phyloP scores from a whole-genome alignment of 1,140 invertebrate genomes.

The Pseudachorutes palmiensis region DNA sequence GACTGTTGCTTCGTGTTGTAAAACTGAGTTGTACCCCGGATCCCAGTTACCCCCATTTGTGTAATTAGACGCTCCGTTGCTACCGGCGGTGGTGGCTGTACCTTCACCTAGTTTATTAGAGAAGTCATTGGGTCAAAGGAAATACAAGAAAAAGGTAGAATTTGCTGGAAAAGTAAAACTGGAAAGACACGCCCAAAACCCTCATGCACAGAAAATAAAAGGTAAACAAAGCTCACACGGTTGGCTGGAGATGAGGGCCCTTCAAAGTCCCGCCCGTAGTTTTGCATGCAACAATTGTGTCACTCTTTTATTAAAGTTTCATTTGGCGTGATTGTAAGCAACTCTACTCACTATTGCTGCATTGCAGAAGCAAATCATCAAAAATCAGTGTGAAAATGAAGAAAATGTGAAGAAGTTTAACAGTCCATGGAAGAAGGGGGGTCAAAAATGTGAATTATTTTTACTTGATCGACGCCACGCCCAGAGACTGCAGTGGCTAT shows the following conservation, averaged over 20 bases:
- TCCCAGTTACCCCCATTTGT: conserved; percentile 48
- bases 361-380: neutral
- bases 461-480: conserved; percentile 37
- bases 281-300: too few species aligned
- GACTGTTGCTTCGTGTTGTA: conserved; percentile 40
- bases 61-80: conserved; percentile 42
- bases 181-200: too few species aligned
- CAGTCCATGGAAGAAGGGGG: conserved; percentile 25
- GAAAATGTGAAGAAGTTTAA: neutral
- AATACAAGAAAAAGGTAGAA: too few species aligned
- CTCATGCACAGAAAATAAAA: too few species aligned
- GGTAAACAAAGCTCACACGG: too few species aligned
- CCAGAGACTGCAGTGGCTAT: conserved; percentile 39
- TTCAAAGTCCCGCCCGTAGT: too few species aligned
- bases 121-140: too few species aligned
- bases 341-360: neutral
- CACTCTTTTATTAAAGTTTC: too few species aligned
- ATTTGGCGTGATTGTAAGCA: too few species aligned
- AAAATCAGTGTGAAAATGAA: conserved; percentile 18
- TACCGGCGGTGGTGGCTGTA: conserved; percentile 30
- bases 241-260: too few species aligned
- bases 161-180: too few species aligned
- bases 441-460: conserved; percentile 35
- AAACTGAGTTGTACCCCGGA: conserved; percentile 54
- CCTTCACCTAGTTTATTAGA: too few species aligned